Evolutionary conservation across 2,797 vertebrate species (phyloP), one percentile per base, ranked within the genome.

Genomic region (Sebastes paucispinis): DNA sequence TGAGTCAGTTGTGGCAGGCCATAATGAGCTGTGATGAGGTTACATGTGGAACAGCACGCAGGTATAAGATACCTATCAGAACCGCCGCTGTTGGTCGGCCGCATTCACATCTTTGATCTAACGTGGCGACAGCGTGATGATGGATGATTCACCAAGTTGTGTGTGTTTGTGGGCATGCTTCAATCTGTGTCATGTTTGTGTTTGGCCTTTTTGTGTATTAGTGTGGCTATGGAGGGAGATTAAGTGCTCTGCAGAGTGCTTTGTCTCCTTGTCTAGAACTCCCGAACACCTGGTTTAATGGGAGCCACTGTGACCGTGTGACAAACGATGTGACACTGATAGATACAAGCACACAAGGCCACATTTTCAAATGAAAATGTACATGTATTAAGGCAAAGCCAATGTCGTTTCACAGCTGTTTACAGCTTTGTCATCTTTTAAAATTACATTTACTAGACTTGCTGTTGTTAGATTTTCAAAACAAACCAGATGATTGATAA

Each of bases 41-140:
- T 92, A 92, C 89, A 86, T 91, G 91, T 79, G 84, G 83, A 91
- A 67, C 88, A 69, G 73, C 84, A 88, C 27, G 58, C 58, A 81
- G 85, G 70, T 84, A 14, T 43, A 10, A 76, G 84, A 91, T 89
- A 18, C 43, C 58, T 20, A 92, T 93, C 89, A 55, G 63, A 77
- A 31, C 18, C 6, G 18, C 69, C 52, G 57, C 5, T 71, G 78
- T 25, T 27, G 57, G 24, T 66, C 59, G 77, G 80, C 47, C 10
- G 3, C 43, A 20, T 74, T 59, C 75, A n/a, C 39, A 10, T 68
- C 85, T 87, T 86, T 88, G 59, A 87, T 89, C 79, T 66, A 20
- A 74, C 2, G 3, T 20, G 60, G 32, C 3, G 24, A 50, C 31
- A 54, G 54, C 7, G 2, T 0, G n/a, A 73, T 68, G 85, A 90